phyloP scores from a whole-genome alignment of 2,888 invertebrate species.

The Palloptera scutellata region DNA sequence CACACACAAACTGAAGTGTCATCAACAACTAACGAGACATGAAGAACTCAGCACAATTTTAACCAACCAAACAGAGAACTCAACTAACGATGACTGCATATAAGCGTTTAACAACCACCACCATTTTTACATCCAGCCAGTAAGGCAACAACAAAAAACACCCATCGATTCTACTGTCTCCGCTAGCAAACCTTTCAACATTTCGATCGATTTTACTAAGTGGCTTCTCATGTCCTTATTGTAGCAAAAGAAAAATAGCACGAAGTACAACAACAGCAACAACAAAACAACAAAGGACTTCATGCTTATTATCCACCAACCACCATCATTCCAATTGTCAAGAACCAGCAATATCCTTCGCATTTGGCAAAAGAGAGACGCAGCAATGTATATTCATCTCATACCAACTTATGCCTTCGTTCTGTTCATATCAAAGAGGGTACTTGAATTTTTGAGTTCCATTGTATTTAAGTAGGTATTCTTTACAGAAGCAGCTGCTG shows the following conservation, averaged over 20 bases:
- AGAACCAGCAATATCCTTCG: not conserved
- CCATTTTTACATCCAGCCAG: constrained; percentile 12
- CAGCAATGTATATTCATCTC: not conserved
- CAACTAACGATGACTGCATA: constrained; percentile 28
- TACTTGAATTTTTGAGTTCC: constrained; percentile 37
- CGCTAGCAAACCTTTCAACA: constrained; percentile 32
- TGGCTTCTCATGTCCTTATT: constrained; percentile 64
- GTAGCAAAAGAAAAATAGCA: constrained; percentile 38
- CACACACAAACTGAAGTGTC: constrained; percentile 62
- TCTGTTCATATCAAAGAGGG: constrained; percentile 33
- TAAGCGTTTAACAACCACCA: constrained; percentile 39
- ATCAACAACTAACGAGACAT: constrained; percentile 64
- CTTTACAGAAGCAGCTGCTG: constrained; percentile 9
- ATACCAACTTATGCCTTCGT: constrained; percentile 17
- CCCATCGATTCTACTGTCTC: constrained; percentile 38
- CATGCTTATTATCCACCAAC: constrained; percentile 15
- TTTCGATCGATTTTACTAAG: constrained; percentile 54
- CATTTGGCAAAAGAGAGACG: too few species aligned
- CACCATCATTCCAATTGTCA: constrained; percentile 11
- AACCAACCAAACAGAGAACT: constrained; percentile 33
- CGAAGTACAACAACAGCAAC: constrained; percentile 24
- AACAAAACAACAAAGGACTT: constrained; percentile 29
- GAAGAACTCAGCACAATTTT: constrained; percentile 62
- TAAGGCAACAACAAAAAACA: constrained; percentile 26
- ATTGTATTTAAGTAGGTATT: constrained; percentile 35